Evolutionary conservation across 2,888 invertebrate species (phyloP).

Genomic region (Nowickia ferox): DNA sequence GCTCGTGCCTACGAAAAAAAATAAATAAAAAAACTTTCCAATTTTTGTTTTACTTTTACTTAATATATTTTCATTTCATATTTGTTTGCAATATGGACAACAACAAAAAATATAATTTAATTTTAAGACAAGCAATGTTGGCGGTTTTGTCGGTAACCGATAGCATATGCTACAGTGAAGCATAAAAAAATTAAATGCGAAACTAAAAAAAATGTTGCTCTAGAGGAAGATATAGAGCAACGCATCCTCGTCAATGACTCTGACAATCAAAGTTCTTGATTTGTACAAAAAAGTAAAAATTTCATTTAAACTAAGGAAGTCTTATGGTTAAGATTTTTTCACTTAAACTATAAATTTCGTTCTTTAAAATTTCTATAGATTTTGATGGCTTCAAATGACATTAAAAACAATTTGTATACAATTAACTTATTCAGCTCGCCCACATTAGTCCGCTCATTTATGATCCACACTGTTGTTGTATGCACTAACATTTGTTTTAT

Average conservation of each 20-base stretch:
- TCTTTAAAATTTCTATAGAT: too few species aligned
- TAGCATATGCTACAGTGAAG: not conserved
- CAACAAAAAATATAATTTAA: constrained; percentile 48
- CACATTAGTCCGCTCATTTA: not conserved
- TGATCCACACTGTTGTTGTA: constrained; percentile 1
- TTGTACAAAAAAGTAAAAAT: too few species aligned
- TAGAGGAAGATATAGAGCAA: not conserved
- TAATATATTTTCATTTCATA: constrained; percentile 44
- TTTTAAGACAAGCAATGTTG: constrained; percentile 36
- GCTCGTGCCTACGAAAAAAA: constrained; percentile 29
- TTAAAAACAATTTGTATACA: too few species aligned
- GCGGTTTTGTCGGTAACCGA: constrained; percentile 17
- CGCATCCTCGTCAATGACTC: too few species aligned
- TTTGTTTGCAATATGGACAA: constrained; percentile 37
- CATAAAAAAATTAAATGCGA: not conserved
- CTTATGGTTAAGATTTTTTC: too few species aligned
- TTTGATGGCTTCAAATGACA: too few species aligned
- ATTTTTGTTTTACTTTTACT: constrained; percentile 35
- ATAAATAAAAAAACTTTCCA: constrained; percentile 57
- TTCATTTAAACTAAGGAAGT: too few species aligned
- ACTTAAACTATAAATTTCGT: too few species aligned
- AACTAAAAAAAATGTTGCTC: not conserved
- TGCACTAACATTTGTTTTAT: constrained; percentile 25
- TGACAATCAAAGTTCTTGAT: too few species aligned
- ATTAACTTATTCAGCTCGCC: too few species aligned